These are phyloP conservation scores for Amaurobius ferox DNA, from an alignment of 2,888 invertebrate species.

Conservation along the genomic window DNA sequence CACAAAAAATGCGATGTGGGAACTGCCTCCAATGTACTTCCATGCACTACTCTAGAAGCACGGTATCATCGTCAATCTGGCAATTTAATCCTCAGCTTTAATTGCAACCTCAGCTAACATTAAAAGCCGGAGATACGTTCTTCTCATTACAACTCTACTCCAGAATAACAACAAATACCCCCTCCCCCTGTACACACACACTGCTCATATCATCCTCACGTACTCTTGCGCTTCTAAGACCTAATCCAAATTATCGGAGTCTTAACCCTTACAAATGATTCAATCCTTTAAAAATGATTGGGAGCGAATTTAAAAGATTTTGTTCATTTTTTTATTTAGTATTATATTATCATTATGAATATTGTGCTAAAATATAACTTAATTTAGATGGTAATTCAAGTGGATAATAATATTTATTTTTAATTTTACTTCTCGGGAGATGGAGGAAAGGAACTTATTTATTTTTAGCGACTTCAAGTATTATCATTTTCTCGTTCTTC, in stretches of 20 bases:
- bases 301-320: no score
- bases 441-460: no score
- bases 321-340: no score
- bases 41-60: conserved; percentile 30
- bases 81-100: conserved; percentile 46
- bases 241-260: background rate
- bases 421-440: no score
- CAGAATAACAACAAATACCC: background rate
- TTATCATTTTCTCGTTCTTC: no score
- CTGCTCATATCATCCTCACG: no score
- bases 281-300: background rate
- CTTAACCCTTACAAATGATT: background rate
- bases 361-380: no score
- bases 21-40: conserved; percentile 21
- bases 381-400: no score
- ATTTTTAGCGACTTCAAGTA: no score
- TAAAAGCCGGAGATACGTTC: background rate
- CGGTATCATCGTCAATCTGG: conserved; percentile 46
- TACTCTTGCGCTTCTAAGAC: background rate
- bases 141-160: conserved; percentile 33
- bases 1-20: no score
- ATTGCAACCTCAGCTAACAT: conserved; percentile 32
- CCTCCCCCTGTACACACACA: background rate
- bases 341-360: no score
- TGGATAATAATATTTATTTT: no score